Percentiles rank a stretch among this genome's conserved stretches.
Evolutionary conservation across 2,113 vertebrate genomes (phyloP).

Genomic region (Globicephala melas): DNA sequence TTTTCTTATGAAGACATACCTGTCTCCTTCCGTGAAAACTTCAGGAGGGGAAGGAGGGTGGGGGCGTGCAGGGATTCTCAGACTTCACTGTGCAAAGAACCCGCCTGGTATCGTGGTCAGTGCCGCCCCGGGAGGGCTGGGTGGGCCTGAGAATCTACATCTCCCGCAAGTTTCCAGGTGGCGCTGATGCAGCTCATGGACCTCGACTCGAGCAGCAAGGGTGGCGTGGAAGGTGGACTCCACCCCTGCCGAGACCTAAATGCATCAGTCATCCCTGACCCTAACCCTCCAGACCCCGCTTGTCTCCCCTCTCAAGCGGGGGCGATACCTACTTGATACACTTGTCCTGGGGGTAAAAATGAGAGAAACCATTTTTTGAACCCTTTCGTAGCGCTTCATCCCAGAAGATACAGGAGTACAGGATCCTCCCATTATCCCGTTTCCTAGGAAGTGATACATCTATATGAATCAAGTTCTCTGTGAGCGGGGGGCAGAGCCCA

Average conservation of each 20-base stretch:
- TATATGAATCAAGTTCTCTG: not conserved
- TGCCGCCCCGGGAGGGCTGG: rapidly evolving
- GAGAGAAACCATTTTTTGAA: not conserved
- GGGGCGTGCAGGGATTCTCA: rapidly evolving
- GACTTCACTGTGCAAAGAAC: not conserved
- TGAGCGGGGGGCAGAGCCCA: rapidly evolving
- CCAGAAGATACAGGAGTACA: not conserved
- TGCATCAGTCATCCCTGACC: not conserved
- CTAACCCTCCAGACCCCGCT: rapidly evolving
- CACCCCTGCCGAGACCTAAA: not conserved
- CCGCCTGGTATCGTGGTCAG: too few relatives aligned
- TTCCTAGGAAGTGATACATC: too few relatives aligned
- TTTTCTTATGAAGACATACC: not conserved
- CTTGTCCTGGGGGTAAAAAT: not conserved
- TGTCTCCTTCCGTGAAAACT: not conserved
- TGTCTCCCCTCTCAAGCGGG: not conserved
- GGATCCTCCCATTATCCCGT: rapidly evolving
- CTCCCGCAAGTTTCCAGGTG: rapidly evolving
- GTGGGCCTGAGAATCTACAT: rapidly evolving
- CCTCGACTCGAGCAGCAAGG: not conserved
- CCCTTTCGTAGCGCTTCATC: not conserved
- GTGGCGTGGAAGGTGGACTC: not conserved
- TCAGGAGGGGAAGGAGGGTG: too few relatives aligned
- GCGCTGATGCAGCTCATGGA: rapidly evolving
- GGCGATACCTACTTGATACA: rapidly evolving